Evolutionary conservation across 1,140 invertebrate genomes (phyloP).

Genomic region (Zaprionus lachaisei): DNA sequence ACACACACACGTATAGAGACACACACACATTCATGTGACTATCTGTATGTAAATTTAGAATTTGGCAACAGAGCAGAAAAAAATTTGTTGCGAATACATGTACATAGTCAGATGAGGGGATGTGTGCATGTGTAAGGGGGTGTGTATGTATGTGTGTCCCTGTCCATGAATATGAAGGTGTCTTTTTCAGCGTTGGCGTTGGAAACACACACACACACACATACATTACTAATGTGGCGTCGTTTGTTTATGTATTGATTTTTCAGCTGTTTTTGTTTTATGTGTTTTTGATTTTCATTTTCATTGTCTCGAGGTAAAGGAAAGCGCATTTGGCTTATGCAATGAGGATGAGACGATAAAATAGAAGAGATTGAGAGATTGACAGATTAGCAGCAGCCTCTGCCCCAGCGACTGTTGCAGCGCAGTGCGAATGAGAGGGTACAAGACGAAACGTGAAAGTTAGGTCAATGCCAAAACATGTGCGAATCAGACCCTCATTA

Average conservation of each 20-base stretch:
- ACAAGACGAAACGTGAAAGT: slow-evolving; percentile 23
- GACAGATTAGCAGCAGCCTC: not conserved
- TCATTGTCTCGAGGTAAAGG: not conserved
- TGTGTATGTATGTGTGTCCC: slow-evolving; percentile 25
- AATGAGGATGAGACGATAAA: slow-evolving; percentile 11
- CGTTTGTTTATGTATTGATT: slow-evolving; percentile 53
- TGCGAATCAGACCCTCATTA: slow-evolving; percentile 45
- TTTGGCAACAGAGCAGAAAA: slow-evolving; percentile 57
- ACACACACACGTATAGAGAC: not conserved
- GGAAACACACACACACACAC: not conserved
- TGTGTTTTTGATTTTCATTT: slow-evolving; percentile 22
- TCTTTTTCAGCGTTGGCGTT: slow-evolving; percentile 36
- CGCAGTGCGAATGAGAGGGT: slow-evolving; percentile 8
- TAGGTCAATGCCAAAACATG: slow-evolving; percentile 72
- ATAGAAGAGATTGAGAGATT: not conserved
- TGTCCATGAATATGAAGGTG: slow-evolving; percentile 76
- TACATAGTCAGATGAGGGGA: not conserved
- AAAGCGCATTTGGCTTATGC: slow-evolving; percentile 40
- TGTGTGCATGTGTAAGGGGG: not conserved
- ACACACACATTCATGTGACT: slow-evolving; percentile 6
- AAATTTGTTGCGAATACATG: slow-evolving; percentile 22
- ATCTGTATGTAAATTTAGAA: slow-evolving; percentile 62
- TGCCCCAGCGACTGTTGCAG: slow-evolving; percentile 30
- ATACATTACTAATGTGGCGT: not conserved
- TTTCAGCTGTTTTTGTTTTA: slow-evolving; percentile 55